Base-by-base conservation (phyloP, 2,888 invertebrate genomes). In the Pterobdella sp. region DNA sequence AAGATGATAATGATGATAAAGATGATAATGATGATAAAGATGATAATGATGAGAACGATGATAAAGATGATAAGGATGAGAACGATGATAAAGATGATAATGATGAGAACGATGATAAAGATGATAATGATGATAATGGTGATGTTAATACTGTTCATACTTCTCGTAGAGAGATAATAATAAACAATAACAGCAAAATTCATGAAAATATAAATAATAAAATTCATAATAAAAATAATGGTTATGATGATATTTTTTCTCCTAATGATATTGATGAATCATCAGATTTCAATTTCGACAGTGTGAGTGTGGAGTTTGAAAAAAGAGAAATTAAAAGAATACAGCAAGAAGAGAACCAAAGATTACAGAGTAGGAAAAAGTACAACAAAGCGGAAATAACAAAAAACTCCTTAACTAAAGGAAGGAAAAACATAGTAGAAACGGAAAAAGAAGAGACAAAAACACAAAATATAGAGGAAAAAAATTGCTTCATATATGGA, bases 181-280 rank as follows among this genome's bases (percentile, higher is more conserved):
- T 35, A 3, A 37, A 36, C 22, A 64, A 29, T 64, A 31, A 31
- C n/a, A 31, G n/a, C n/a, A 31, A 64, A 14, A 31, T 14, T 64
- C 7, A 64, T 64, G n/a, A 29, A 14, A 31, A 31, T 64, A 31
- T 10, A 14, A 31, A 29, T 64, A 31, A 64, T 64, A 31, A 29
- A 14, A 31, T 14, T 64, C 7, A 64, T 31, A 31, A 64, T 64
- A 64, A n/a, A 10, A 36, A 68, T 36, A 37, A 36, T 36, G 36
- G 36, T 36, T 2, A 68, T n/a, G 35, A 32, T 36, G 36, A 68
- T 68, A 31, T 65, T 65, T 37, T 65, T 63, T 31, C 64, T 65
- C 37, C 36, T 36, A 42, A 72, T 65, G 65, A 65, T 26, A 7
- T n/a, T n/a, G n/a, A n/a, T n/a, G n/a, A n/a, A n/a, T n/a, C n/a